Percentiles rank a stretch among this genome's conserved stretches.
Evolutionary conservation across 1,140 invertebrate species (phyloP).

Genomic region (Octopus bimaculoides): DNA sequence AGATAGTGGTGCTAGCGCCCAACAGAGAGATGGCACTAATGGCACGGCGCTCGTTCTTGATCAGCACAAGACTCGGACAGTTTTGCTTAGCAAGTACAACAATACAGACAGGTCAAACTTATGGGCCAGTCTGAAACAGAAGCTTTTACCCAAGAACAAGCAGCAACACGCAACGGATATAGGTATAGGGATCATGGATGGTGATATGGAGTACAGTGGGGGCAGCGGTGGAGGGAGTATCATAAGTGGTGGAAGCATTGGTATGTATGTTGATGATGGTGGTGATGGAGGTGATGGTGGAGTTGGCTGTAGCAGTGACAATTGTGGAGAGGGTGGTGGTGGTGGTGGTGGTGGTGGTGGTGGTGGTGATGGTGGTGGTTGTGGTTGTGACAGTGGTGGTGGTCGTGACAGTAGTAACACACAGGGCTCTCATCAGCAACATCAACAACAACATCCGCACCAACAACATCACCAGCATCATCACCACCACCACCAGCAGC

Average conservation of each 20-base stretch:
- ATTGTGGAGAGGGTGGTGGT: too few species aligned
- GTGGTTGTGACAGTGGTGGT: too few species aligned
- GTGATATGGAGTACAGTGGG: not conserved
- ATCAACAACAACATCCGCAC: too few species aligned
- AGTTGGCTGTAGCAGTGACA: not conserved
- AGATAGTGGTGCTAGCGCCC: not conserved
- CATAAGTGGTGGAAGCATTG: too few species aligned
- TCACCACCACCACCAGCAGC: too few species aligned
- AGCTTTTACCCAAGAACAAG: not conserved
- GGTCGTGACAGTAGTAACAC: too few species aligned
- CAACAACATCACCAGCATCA: too few species aligned
- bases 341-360: too few species aligned
- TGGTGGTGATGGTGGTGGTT: too few species aligned
- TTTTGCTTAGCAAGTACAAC: not conserved
- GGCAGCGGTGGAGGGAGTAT: not conserved
- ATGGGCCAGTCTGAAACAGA: constrained; percentile 5
- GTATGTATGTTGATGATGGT: too few species aligned
- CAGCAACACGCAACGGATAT: not conserved
- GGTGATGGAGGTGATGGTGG: not conserved
- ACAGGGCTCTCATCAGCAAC: too few species aligned
- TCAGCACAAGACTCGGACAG: not conserved
- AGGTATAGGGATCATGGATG: not conserved
- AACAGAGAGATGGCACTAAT: not conserved
- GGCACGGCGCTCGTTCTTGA: not conserved
- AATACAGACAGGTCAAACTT: not conserved